Base-by-base conservation (phyloP, 2,888 invertebrate genomes). In the Phlogophora meticulosa region DNA sequence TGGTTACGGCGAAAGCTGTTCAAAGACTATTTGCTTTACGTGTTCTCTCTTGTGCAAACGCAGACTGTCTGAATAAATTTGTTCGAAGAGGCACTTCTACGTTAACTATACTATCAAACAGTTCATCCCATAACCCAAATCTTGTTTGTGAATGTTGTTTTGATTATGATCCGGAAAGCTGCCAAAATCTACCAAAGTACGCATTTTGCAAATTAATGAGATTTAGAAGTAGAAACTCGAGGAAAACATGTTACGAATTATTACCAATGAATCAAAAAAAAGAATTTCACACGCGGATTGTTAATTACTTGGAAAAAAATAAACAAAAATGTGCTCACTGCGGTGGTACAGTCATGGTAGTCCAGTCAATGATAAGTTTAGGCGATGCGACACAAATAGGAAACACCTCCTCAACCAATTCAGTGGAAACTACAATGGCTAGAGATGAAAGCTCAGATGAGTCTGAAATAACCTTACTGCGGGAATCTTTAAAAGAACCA, bases 161-260 rank as follows among this genome's bases (percentile, higher is more conserved):
- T 79, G 92, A 93, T 7, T 89, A 91, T 68, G 91, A 94, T 46
- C 82, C 91, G 15, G 90, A 93, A 55, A 82, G 68, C 24, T 81
- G 76, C 72, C 84, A 90, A 60, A 89, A 91, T 72, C 85, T 96
- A 49, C 96, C 96, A 0, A 92, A 92, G 78, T 96, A 96, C 78
- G 96, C 96, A 9, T 96, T 95, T 85, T 97, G 97, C 83, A 96
- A 95, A 85, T 87, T 96, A 11, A 90, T 97, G 84, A 95, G 94
- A 82, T 97, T 97, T 81, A 95, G 93, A 85, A 95, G 93, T 72
- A 93, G 90, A 71, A 93, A 90, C 60, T 94, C 96, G 45, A 92
- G 95, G 75, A 91, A 92, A 68, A 92, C 96, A 0, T 95, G 96
- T 63, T 96, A 96, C 78, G 96, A 96, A 75, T 83, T 96, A 36